These are phyloP conservation scores for Epinephelus lanceolatus DNA, from an alignment of 2,113 vertebrate species.

Conservation along the genomic window DNA sequence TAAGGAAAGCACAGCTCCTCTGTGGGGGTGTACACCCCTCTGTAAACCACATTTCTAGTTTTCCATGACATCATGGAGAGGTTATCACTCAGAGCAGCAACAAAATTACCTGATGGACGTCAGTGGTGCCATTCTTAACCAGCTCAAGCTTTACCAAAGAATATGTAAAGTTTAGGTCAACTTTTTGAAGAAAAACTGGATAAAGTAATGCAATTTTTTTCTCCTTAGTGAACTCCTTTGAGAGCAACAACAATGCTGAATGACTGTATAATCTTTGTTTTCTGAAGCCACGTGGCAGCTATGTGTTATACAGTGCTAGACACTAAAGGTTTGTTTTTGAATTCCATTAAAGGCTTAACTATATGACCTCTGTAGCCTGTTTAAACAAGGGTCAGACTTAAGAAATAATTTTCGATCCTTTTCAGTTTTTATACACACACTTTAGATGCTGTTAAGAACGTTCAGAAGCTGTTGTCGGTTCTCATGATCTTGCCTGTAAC, in stretches of 20 bases:
- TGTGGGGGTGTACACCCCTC: conserved; percentile 62
- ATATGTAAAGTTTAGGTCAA: background rate
- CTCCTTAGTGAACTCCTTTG: background rate
- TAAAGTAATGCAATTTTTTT: background rate
- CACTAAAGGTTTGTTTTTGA: conserved; percentile 48
- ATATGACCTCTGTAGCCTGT: conserved; percentile 59
- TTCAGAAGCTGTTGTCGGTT: background rate
- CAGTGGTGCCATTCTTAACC: conserved; percentile 11
- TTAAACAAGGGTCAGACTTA: conserved; percentile 34
- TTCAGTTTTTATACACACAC: background rate
- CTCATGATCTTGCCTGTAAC: background rate
- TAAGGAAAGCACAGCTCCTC: conserved; percentile 48
- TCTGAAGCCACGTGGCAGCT: conserved; percentile 49
- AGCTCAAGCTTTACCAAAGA: conserved; percentile 19
- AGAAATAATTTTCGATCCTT: conserved; percentile 2
- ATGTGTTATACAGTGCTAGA: conserved; percentile 19
- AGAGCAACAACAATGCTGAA: conserved; percentile 11
- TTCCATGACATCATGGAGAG: conserved; percentile 80
- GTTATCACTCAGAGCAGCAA: conserved; percentile 55
- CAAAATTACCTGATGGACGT: conserved; percentile 45
- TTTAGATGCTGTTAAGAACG: background rate
- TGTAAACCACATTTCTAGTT: conserved; percentile 60
- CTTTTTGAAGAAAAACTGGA: background rate
- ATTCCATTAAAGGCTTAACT: conserved; percentile 62
- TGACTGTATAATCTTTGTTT: conserved; percentile 13